These are phyloP conservation scores for Rhinichthys klamathensis DNA, from an alignment of 2,113 vertebrate genomes.

Conservation along the genomic window DNA sequence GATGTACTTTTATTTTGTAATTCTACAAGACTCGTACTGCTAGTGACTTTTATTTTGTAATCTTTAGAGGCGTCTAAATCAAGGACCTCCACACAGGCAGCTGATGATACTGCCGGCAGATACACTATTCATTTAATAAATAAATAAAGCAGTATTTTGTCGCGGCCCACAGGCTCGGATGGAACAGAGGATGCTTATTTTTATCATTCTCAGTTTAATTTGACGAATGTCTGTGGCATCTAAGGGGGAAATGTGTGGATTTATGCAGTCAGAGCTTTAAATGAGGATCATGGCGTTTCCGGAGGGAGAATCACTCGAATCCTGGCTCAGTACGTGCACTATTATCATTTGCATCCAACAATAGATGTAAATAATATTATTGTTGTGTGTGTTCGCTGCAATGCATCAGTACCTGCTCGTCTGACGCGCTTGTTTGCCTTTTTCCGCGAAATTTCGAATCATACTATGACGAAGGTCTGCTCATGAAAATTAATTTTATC, in stretches of 20 bases:
- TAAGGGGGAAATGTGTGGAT: slow-evolving; percentile 9
- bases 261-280: slow-evolving; percentile 2
- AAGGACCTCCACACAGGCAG: slow-evolving; percentile 29
- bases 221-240: not conserved
- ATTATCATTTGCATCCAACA: slow-evolving; percentile 40
- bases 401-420: not conserved
- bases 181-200: not conserved
- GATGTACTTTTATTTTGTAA: not conserved
- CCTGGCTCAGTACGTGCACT: slow-evolving; percentile 93
- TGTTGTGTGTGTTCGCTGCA: not conserved
- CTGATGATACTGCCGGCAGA: slow-evolving; percentile 33
- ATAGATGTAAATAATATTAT: not conserved
- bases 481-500: slow-evolving; percentile 1
- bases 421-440: not conserved
- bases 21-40: not conserved
- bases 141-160: not conserved
- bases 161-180: not conserved
- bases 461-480: not conserved
- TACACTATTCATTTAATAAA: not conserved
- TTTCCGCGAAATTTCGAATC: not conserved
- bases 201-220: not conserved
- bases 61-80: slow-evolving; percentile 1
- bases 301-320: slow-evolving; percentile 93
- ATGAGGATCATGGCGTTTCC: slow-evolving; percentile 85
- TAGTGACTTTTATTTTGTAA: slow-evolving; percentile 27